Evolutionary conservation across 1,140 invertebrate species (phyloP).

Genomic region (Adoxophyes honmai): DNA sequence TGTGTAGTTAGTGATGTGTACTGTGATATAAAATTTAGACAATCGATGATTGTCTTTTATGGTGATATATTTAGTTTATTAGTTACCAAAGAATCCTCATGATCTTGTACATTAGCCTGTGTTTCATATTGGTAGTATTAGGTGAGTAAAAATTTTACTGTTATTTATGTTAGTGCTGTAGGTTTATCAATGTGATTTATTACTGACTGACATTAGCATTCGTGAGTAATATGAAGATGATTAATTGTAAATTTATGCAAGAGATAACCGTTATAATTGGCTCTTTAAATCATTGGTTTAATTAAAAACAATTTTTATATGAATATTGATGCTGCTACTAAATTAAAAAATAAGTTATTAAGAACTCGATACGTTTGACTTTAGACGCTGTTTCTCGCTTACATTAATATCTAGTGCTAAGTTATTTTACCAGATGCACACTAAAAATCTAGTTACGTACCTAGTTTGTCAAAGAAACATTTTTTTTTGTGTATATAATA

Average conservation of each 20-base stretch:
- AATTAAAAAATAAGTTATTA: too few species aligned
- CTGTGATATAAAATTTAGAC: slow-evolving; percentile 69
- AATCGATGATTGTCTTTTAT: slow-evolving; percentile 64
- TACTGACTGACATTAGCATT: slow-evolving; percentile 2
- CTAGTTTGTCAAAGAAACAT: too few species aligned
- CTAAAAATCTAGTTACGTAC: too few species aligned
- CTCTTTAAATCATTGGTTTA: background rate
- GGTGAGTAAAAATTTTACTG: slow-evolving; percentile 42
- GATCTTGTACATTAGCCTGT: slow-evolving; percentile 76
- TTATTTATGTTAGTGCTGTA: slow-evolving; percentile 11
- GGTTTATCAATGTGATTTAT: slow-evolving; percentile 21
- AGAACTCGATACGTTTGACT: too few species aligned
- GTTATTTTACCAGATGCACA: too few species aligned
- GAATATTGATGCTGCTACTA: too few species aligned
- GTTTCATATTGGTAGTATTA: slow-evolving; percentile 76
- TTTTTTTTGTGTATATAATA: background rate
- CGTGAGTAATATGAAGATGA: slow-evolving; percentile 1
- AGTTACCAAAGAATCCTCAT: slow-evolving; percentile 76
- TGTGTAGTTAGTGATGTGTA: slow-evolving; percentile 69
- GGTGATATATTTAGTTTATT: slow-evolving; percentile 74
- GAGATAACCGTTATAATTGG: background rate
- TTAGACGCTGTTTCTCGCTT: too few species aligned
- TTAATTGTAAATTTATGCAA: slow-evolving; percentile 11
- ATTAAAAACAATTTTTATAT: too few species aligned
- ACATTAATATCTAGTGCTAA: too few species aligned